Percentiles rank a stretch among this genome's conserved stretches.
Conservation (phyloP, 1,140 invertebrate genomes). For the Microvelia longipes region DNA sequence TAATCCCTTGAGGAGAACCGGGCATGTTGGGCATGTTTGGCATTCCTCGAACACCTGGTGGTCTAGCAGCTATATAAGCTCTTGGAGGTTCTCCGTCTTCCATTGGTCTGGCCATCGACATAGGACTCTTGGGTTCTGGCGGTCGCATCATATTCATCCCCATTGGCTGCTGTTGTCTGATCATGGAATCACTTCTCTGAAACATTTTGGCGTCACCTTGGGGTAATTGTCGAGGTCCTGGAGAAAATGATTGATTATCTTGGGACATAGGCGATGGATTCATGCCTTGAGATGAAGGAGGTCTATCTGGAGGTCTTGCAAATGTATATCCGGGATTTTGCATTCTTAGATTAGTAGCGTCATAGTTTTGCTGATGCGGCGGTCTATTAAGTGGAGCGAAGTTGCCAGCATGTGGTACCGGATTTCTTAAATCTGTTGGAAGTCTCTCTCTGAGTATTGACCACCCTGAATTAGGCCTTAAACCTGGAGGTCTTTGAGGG, state of each 20-base stretch:
- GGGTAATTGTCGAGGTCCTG: neutral
- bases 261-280: neutral
- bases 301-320: neutral
- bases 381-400: neutral
- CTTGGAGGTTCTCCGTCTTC: neutral
- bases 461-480: neutral
- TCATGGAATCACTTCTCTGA: neutral
- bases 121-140: neutral
- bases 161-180: neutral
- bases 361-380: neutral
- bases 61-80: neutral
- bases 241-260: neutral
- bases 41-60: constrained; percentile 1
- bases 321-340: neutral
- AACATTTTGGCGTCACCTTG: neutral
- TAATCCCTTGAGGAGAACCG: neutral
- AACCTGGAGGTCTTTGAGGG: neutral
- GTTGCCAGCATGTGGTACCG: neutral
- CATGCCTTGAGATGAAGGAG: neutral
- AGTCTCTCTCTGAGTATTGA: neutral
- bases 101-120: neutral
- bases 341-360: neutral
- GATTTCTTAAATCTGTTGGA: neutral
- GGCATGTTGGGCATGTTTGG: constrained; percentile 1
- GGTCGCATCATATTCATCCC: neutral